Evolutionary conservation across 2,888 invertebrate species (phyloP).

Genomic region (Tinea semifulvella): DNA sequence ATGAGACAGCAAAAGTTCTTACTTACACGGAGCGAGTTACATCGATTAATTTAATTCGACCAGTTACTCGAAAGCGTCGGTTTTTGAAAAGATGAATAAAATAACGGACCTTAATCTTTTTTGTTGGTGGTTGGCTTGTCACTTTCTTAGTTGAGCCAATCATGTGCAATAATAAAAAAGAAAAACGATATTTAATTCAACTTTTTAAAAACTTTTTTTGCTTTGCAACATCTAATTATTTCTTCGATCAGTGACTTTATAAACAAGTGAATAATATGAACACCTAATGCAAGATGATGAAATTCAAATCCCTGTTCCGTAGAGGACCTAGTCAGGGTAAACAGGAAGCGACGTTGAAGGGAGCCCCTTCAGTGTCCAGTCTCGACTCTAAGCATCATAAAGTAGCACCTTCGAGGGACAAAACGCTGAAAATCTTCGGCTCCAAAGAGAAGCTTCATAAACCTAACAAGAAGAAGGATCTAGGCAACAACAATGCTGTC

Average conservation of each 20-base stretch:
- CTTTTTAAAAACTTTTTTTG: no score
- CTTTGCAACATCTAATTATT: background rate
- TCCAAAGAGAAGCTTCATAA: slow-evolving; percentile 63
- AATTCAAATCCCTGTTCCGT: slow-evolving; percentile 91
- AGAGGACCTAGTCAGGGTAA: slow-evolving; percentile 77
- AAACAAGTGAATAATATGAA: slow-evolving; percentile 6
- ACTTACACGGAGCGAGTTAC: no score
- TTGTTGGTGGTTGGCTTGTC: no score
- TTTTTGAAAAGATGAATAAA: no score
- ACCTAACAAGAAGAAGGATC: slow-evolving; percentile 52
- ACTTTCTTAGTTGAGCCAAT: no score
- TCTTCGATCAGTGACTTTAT: slow-evolving; percentile 11
- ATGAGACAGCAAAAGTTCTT: no score
- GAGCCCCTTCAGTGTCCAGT: slow-evolving; percentile 72
- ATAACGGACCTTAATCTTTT: no score
- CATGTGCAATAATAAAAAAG: no score
- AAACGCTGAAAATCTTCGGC: slow-evolving; percentile 58
- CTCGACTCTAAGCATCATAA: slow-evolving; percentile 70
- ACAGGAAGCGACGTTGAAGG: slow-evolving; percentile 62
- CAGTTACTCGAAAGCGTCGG: no score
- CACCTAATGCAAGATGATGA: slow-evolving; percentile 77
- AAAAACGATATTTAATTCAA: no score
- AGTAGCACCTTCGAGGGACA: slow-evolving; percentile 56
- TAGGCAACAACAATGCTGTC: slow-evolving; percentile 58
- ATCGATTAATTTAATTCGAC: no score